Percentiles rank a stretch among this genome's conserved stretches.
Evolutionary conservation across 2,113 vertebrate species (phyloP).

Genomic region (Diadophis punctatus): DNA sequence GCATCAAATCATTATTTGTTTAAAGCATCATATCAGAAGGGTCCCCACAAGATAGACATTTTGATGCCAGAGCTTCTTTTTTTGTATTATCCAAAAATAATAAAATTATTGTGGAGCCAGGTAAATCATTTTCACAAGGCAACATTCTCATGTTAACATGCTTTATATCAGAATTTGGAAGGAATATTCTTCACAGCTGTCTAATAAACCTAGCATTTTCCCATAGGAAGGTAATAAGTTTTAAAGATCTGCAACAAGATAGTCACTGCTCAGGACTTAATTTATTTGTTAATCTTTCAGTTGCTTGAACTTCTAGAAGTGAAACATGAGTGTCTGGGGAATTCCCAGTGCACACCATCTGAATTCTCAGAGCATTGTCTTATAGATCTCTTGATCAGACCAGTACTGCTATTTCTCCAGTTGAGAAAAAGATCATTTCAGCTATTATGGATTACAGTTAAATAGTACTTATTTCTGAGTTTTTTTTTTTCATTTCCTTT

Average conservation of each 20-base stretch:
- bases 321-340: neutral
- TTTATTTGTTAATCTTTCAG: constrained; percentile 12
- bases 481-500: neutral
- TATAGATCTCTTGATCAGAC: neutral
- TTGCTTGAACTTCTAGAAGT: neutral
- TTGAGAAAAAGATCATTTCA: neutral
- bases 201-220: constrained; percentile 6
- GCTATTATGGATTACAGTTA: neutral
- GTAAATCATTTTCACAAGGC: constrained; percentile 52
- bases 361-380: neutral
- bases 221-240: constrained; percentile 8
- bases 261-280: neutral
- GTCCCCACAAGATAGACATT: constrained; percentile 55
- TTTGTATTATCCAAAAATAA: constrained; percentile 66
- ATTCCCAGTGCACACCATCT: neutral
- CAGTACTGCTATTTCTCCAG: neutral
- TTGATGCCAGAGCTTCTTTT: constrained; percentile 48
- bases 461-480: neutral
- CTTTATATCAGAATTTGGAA: constrained; percentile 43
- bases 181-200: constrained; percentile 16
- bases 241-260: neutral
- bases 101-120: constrained; percentile 58
- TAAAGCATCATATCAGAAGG: constrained; percentile 50
- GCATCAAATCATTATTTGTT: constrained; percentile 62
- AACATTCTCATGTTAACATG: constrained; percentile 57